Evolutionary conservation across 2,113 vertebrate species (phyloP).

Genomic region (Engystomops pustulosus): DNA sequence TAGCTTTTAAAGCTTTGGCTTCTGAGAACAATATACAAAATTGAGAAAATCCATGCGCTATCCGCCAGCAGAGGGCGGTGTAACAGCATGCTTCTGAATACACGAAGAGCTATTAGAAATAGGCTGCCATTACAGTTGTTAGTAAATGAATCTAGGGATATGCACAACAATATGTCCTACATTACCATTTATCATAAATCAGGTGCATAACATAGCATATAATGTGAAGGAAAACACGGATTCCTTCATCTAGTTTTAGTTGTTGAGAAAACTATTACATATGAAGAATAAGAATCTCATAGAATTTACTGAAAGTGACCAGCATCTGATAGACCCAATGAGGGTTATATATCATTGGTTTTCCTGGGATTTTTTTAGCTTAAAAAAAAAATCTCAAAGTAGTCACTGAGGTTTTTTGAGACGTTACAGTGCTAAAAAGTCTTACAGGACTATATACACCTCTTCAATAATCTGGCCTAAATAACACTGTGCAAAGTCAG

Average conservation of each 20-base stretch:
- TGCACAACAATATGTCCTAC: neutral
- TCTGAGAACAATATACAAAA: neutral
- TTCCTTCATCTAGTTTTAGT: too few species aligned
- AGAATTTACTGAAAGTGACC: too few species aligned
- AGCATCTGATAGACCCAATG: too few species aligned
- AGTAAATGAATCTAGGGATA: neutral
- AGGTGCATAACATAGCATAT: neutral
- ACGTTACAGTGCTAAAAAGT: too few species aligned
- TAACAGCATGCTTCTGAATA: neutral
- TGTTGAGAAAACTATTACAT: neutral
- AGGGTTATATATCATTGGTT: too few species aligned
- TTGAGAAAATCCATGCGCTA: neutral
- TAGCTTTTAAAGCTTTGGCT: neutral
- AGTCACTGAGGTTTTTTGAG: too few species aligned
- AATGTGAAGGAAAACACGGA: neutral
- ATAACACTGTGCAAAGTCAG: too few species aligned
- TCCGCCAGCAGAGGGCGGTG: constrained; percentile 19
- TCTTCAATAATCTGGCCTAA: too few species aligned
- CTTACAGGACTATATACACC: too few species aligned
- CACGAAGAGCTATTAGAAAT: neutral
- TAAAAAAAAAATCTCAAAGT: too few species aligned
- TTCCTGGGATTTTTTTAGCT: too few species aligned
- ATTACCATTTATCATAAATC: neutral
- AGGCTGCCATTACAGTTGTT: neutral
- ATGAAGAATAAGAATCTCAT: too few species aligned